Conservation (phyloP, 2,113 vertebrate species). For the Onychorhynchus coronatus region DNA sequence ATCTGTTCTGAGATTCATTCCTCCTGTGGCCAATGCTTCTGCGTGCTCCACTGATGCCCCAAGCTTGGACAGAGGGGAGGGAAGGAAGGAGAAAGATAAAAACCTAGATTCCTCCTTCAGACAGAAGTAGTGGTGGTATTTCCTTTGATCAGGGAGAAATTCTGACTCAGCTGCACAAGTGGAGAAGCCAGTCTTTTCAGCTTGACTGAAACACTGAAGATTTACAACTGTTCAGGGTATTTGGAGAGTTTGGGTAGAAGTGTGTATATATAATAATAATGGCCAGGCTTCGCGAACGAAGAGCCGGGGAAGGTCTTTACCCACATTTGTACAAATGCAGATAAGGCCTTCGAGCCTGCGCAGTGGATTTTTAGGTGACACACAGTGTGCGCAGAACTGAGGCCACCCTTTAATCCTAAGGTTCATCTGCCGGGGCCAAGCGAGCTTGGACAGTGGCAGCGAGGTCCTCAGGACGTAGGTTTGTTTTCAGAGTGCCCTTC, state of each 20-base stretch:
- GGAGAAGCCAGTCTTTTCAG: background rate
- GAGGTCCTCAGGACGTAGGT: too few species aligned
- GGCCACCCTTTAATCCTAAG: too few species aligned
- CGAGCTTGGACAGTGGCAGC: too few species aligned
- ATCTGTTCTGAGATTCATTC: background rate
- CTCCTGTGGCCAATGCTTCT: background rate
- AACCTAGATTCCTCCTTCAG: rapidly evolving
- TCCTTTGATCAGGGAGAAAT: background rate
- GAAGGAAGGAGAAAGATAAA: background rate
- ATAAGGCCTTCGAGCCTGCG: too few species aligned
- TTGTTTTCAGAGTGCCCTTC: too few species aligned
- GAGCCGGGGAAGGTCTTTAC: too few species aligned
- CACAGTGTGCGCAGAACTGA: too few species aligned
- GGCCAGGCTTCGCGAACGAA: too few species aligned
- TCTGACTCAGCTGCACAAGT: background rate
- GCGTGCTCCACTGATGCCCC: background rate
- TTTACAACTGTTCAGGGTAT: background rate
- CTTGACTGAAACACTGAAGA: background rate
- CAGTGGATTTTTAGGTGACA: too few species aligned
- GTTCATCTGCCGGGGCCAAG: too few species aligned
- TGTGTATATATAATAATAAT: too few species aligned
- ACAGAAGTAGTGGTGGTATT: background rate
- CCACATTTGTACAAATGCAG: too few species aligned
- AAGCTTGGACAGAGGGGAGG: background rate
- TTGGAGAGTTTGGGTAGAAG: background rate